Conservation (phyloP, 2,888 invertebrate species). For the Plebejus anna region DNA sequence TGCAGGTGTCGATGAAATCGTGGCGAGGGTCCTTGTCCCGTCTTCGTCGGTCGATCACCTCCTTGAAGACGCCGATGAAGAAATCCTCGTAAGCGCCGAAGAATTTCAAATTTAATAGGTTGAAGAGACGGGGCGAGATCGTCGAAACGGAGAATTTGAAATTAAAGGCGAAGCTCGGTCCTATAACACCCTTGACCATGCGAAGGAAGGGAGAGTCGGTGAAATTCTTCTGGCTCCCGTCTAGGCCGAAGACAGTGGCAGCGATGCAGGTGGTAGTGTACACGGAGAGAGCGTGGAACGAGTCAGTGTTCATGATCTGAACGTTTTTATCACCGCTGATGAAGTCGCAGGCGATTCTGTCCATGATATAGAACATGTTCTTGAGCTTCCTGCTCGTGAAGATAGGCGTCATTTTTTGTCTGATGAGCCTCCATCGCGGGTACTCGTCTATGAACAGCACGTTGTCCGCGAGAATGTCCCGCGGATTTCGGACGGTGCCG, state of each 20-base stretch:
- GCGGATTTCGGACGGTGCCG: conserved; percentile 45
- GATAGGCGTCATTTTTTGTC: conserved; percentile 57
- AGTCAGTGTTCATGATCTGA: conserved; percentile 41
- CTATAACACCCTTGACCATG: conserved; percentile 43
- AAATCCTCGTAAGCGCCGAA: conserved; percentile 40
- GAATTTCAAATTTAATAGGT: conserved; percentile 36
- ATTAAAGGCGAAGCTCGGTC: conserved; percentile 41
- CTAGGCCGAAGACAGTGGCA: conserved; percentile 62
- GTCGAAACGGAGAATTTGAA: conserved; percentile 44
- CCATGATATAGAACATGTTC: conserved; percentile 51
- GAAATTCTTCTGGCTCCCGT: conserved; percentile 48
- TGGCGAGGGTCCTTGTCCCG: conserved; percentile 35
- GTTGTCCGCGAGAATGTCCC: conserved; percentile 51
- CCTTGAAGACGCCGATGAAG: conserved; percentile 41
- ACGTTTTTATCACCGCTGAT: conserved; percentile 46
- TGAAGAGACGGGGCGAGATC: conserved; percentile 40
- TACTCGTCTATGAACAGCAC: conserved; percentile 50
- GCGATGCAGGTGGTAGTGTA: conserved; percentile 54
- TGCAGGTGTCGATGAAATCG: conserved; percentile 43
- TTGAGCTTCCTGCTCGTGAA: conserved; percentile 60
- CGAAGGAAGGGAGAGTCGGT: conserved; percentile 56
- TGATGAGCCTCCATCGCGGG: conserved; percentile 57
- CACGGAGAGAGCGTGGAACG: conserved; percentile 44
- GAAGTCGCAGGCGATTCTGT: conserved; percentile 56
- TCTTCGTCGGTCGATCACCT: conserved; percentile 38